phyloP scores from a whole-genome alignment of 2,113 vertebrate genomes.

The Plecturocebus donacophilus region DNA sequence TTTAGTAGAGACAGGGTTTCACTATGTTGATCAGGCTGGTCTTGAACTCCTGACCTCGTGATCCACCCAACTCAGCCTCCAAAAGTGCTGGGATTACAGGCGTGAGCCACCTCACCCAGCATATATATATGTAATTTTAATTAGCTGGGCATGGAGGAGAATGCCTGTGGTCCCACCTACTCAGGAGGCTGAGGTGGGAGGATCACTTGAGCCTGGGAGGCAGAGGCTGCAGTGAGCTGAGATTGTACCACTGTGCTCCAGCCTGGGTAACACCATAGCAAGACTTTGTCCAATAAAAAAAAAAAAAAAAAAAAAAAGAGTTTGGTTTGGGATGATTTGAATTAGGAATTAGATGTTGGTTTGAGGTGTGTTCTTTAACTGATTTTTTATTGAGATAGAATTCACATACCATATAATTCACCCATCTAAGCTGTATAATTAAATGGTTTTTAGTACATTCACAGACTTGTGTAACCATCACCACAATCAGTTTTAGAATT shows the following conservation, averaged over 20 bases:
- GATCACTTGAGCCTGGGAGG: no score
- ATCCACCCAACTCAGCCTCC: no score
- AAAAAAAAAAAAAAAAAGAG: neutral
- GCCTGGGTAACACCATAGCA: neutral
- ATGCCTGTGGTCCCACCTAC: no score
- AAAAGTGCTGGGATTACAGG: no score
- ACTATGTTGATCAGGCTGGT: no score
- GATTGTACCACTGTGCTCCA: neutral
- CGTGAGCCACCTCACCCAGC: no score
- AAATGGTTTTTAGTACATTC: conserved; percentile 1
- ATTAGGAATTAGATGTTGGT: neutral
- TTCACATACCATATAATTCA: neutral
- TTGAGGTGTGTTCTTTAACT: neutral
- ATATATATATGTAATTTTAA: no score
- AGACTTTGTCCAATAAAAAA: neutral
- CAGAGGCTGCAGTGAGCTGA: no score
- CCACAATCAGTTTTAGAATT: conserved; percentile 2
- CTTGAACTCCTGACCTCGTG: no score
- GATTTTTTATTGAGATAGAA: neutral
- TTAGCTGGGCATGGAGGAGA: no score
- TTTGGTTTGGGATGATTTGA: neutral
- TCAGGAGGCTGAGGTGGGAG: no score
- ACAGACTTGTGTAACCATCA: neutral
- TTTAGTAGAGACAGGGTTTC: no score
- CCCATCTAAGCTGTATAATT: conserved; percentile 11